Conservation (phyloP, 2,797 vertebrate genomes). For the Gobionotothen gibberifrons region DNA sequence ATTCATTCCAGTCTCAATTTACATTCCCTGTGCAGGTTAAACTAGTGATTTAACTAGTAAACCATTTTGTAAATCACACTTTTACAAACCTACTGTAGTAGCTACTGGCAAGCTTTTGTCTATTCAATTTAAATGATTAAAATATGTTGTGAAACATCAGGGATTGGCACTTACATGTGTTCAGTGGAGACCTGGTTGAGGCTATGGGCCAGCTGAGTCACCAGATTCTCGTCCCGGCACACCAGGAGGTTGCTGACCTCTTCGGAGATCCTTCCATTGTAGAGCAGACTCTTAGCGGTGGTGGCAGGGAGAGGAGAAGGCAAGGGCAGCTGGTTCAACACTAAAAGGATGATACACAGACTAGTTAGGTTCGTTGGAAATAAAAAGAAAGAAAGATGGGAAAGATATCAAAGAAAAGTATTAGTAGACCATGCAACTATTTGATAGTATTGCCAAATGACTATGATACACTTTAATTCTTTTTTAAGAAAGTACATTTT, state of each 20-base stretch:
- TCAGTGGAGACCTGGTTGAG: conserved; percentile 99
- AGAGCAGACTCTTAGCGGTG: conserved; percentile 97
- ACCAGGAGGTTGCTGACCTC: conserved; percentile 96
- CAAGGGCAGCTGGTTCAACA: conserved; percentile 98
- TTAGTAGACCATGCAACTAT: not conserved
- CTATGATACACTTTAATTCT: not conserved
- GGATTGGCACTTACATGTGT: conserved; percentile 91
- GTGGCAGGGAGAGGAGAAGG: conserved; percentile 98
- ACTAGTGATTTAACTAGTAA: not conserved
- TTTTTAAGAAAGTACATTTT: not conserved
- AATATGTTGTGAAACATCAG: not conserved
- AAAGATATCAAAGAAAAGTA: not conserved
- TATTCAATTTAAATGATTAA: not conserved
- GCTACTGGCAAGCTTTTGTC: not conserved
- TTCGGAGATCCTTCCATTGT: conserved; percentile 97
- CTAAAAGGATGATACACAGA: conserved; percentile 72
- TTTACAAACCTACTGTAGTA: not conserved
- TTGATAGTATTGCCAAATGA: not conserved
- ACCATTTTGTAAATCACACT: not conserved
- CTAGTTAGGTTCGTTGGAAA: not conserved
- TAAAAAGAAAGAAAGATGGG: not conserved
- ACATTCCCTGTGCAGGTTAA: not conserved
- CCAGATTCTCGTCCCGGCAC: conserved; percentile 94
- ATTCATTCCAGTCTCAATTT: conserved; percentile 10
- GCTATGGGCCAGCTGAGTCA: conserved; percentile 95